Conservation (phyloP, 92 coral and sea anemone species). For the Montipora capitata region DNA sequence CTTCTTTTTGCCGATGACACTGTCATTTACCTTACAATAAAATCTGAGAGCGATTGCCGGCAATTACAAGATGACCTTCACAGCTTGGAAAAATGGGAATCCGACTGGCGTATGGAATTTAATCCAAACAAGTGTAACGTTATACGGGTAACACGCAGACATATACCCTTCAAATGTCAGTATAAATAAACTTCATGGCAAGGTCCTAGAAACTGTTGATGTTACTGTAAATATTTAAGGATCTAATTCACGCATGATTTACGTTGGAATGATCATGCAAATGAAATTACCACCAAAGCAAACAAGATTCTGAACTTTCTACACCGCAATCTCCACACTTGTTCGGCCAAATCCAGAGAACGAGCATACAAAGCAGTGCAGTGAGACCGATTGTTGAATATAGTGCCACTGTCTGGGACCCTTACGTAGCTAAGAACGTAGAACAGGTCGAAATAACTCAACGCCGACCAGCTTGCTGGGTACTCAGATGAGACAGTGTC, state of each 20-base stretch:
- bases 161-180: constrained; percentile 18
- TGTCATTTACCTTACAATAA: constrained; percentile 21
- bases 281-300: not conserved
- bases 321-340: constrained; percentile 30
- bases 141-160: constrained; percentile 11
- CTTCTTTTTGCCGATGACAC: constrained; percentile 34
- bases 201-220: constrained; percentile 17
- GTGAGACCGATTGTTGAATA: no score
- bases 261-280: constrained; percentile 14
- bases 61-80: no score
- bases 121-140: constrained; percentile 29
- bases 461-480: no score
- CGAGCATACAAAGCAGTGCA: constrained; percentile 11
- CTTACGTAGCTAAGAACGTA: not conserved
- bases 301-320: constrained; percentile 18
- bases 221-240: constrained; percentile 6
- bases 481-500: constrained; percentile 5
- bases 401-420: no score
- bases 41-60: constrained; percentile 24
- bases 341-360: constrained; percentile 17
- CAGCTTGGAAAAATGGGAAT: no score
- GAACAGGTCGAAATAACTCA: not conserved
- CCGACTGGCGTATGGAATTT: constrained; percentile 19
- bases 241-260: constrained; percentile 5
- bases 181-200: not conserved